Conservation (phyloP, 2,797 vertebrate species). For the Scarus forsteni region DNA sequence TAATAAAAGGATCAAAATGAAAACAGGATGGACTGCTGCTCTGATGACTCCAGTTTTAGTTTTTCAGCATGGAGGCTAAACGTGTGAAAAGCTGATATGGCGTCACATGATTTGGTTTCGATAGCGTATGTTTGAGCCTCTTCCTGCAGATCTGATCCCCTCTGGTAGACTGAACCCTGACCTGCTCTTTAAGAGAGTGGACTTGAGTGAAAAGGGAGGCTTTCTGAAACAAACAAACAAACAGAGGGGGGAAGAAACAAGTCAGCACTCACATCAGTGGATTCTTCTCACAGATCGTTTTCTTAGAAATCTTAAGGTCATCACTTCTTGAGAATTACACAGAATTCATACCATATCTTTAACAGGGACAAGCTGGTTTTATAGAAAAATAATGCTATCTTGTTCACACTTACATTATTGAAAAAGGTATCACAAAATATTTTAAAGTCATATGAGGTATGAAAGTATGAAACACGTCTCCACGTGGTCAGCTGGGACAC, state of each 20-base stretch:
- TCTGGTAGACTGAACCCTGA: constrained; percentile 19
- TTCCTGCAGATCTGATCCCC: constrained; percentile 19
- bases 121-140: constrained; percentile 6
- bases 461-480: constrained; percentile 72
- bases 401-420: constrained; percentile 56
- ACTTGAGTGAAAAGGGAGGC: not conserved
- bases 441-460: constrained; percentile 79
- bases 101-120: constrained; percentile 40
- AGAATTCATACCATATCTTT: constrained; percentile 48
- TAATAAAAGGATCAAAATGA: not conserved
- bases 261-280: constrained; percentile 20
- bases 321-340: constrained; percentile 37
- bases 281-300: constrained; percentile 42
- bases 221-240: constrained; percentile 16
- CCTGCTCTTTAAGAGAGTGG: constrained; percentile 6
- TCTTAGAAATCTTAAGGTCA: constrained; percentile 41
- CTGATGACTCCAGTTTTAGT: not conserved
- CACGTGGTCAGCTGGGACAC: constrained; percentile 45
- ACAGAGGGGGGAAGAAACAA: constrained; percentile 38
- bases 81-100: constrained; percentile 48
- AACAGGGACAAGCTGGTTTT: constrained; percentile 9
- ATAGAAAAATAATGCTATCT: constrained; percentile 76
- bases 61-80: not conserved
- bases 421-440: constrained; percentile 77
- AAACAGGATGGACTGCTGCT: constrained; percentile 20